Evolutionary conservation across 2,888 invertebrate species (phyloP), one percentile per base, ranked within the genome.

Genomic region (Gortyna flavago): DNA sequence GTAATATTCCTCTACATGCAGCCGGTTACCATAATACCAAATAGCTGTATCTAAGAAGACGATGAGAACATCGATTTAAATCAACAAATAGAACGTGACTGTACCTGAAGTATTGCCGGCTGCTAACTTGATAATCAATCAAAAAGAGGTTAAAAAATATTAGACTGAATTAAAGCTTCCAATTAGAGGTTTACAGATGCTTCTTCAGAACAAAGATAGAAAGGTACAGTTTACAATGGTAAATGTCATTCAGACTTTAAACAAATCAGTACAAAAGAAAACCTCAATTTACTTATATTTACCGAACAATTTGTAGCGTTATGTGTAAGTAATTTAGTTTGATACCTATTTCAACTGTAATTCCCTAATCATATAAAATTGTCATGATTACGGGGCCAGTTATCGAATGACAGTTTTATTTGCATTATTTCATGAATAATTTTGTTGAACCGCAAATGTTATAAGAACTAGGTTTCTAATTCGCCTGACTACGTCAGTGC

Each of bases 271-370:
- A 66, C 59, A 62, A 64, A 61, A 64, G 25, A 38, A 66, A 75
- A 48, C 38, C 16, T 29, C 57, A 35, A 69, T 69, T 69, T 57
- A 59, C 48, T 62, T 70, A n/a, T 68, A 83, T 78, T 54, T 73
- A 78, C 62, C n/a, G 41, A 78, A 65, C 69, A 64, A 78, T 70
- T 78, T 75, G 65, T 83, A 66, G 38, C 35, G 57, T 72, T n/a
- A 41, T 29, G 44, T 74, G 83, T 78, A 78, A 83, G 83, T 78
- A 78, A 83, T 83, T 83, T 78, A 64, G 57, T 86, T 79, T 75
- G 79, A 79, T 70, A n/a, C n/a, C n/a, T n/a, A 74, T 72, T 86
- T 71, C 54, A 68, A 73, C 25, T 18, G 61, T 78, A 77, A 82
- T 82, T 76, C 41, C 59, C 44, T 73, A 77, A 83, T 83, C 83